Base-by-base conservation (phyloP, 2,797 vertebrate species). In the Macrochelys suwanniensis region DNA sequence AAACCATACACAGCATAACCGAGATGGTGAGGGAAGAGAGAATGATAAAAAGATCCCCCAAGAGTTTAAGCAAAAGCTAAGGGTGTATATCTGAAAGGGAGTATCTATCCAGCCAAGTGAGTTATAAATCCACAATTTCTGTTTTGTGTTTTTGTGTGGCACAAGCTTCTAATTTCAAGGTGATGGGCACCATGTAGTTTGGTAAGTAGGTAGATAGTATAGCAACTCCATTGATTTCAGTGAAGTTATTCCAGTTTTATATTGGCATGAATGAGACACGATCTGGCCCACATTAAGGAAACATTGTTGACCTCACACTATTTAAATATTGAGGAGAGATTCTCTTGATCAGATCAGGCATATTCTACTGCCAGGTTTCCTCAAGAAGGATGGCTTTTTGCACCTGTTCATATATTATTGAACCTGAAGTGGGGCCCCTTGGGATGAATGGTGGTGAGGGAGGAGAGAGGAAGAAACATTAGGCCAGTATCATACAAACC, bases 381-480 rank as follows among this genome's bases (percentile, higher is more conserved):
- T 42, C 19, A 23, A 7, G 33, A 77, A 77, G 45, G 42, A 28
- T 65, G 50, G 23, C 47, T 4, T 83, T 93, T 4, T n/a, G n/a
- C 31, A 42, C 1, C 2, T 11, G 2, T 16, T 19, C 57, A 78
- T 87, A 0, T 37, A 17, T 57, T 1, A 12, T 3, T 85, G 45
- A 9, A 61, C 50, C 59, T 79, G 68, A 59, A 80, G 28, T 71
- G 56, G 68, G 78, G 85, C 51, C 81, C 15, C 57, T 6, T 56
- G 78, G 91, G 81, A 86, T 82, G 57, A 92, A 86, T 4, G 37
- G 4, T 83, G 23, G 71, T 83, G 26, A 8, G 78, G 88, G 37
- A 85, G 57, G 47, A 77, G 26, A 82, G 57, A 37, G 82, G 28
- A 33, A 91, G 74, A 65, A 91, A 37, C 61, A 76, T 94, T 54